Evolutionary conservation across 2,888 invertebrate genomes (phyloP), one percentile per base, ranked within the genome.

Genomic region (Lithophane socia): DNA sequence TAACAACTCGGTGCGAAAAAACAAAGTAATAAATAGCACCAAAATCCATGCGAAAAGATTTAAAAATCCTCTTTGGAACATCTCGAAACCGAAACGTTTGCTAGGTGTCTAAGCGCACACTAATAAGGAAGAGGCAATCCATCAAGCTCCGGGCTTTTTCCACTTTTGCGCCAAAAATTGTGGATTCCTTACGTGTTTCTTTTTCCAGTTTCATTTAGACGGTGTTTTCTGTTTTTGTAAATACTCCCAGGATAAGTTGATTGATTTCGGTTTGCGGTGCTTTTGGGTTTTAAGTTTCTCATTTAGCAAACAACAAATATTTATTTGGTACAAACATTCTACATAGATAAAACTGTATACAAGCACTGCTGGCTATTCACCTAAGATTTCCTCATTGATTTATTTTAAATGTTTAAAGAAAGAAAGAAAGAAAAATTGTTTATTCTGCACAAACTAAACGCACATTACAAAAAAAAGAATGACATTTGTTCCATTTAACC

Each of bases 71-170:
- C 73, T 66, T 61, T 42, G 58, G 61, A 80, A 80, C 75, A 73
- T 85, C 44, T 75, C 60, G 37, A 72, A 86, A 79, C 80, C 79
- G 65, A 78, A 86, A 78, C 79, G 85, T 83, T 83, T 61, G 79
- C 85, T 82, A 72, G 81, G 83, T 85, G 87, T 85, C 82, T 89
- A 85, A 84, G 83, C 85, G 84, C 83, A 82, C 86, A 87, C 78
- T 92, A 92, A 92, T 92, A 93, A 92, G 93, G 86, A 90, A 66
- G 77, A 71, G 82, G 90, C 90, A 89, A 93, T 93, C 93, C 92
- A 93, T 93, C 93, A 93, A 92, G 87, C 82, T 82, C 84, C 74
- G 87, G 80, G 87, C 86, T 89, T 92, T 91, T 91, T 86, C 86
- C 84, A 85, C 82, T 87, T 88, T 87, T 84, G 72, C 86, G 74